These are phyloP conservation scores for Brachyhypopomus gauderio DNA, from an alignment of 2,113 vertebrate species.

Conservation along the genomic window DNA sequence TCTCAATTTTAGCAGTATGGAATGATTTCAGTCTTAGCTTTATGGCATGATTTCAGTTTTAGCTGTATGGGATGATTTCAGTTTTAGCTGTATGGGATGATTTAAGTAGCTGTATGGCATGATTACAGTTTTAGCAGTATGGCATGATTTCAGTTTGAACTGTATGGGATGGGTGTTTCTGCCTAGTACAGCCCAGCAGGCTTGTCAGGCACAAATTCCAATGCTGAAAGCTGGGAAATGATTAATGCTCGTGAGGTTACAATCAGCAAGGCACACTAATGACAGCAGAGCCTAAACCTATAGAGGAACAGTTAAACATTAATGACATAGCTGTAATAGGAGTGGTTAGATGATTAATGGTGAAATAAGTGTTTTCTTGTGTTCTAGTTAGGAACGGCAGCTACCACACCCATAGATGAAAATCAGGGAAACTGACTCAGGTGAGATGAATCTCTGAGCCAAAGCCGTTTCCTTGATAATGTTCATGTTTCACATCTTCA, in stretches of 20 bases:
- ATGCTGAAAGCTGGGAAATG: conserved; percentile 25
- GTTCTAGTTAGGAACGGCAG: background rate
- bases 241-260: conserved; percentile 34
- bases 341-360: conserved; percentile 29
- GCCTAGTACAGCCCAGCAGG: background rate
- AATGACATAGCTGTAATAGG: conserved; percentile 25
- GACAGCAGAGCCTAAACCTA: conserved; percentile 61
- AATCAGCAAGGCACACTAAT: conserved; percentile 48
- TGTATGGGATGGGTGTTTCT: background rate
- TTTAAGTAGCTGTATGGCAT: background rate
- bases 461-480: too few relatives aligned
- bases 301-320: conserved; percentile 10
- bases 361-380: conserved; percentile 30
- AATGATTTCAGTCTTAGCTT: too few relatives aligned
- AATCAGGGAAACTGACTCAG: background rate
- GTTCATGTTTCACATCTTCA: too few relatives aligned
- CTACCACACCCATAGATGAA: background rate
- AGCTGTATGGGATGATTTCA: too few relatives aligned
- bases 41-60: too few relatives aligned
- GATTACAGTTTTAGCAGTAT: background rate
- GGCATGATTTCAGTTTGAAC: conserved; percentile 26
- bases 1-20: too few relatives aligned
- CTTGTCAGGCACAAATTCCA: conserved; percentile 17
- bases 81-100: too few relatives aligned
- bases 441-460: too few relatives aligned